Base-by-base conservation (phyloP, 2,113 vertebrate species). In the Sterrhoptilus dennistouni region DNA sequence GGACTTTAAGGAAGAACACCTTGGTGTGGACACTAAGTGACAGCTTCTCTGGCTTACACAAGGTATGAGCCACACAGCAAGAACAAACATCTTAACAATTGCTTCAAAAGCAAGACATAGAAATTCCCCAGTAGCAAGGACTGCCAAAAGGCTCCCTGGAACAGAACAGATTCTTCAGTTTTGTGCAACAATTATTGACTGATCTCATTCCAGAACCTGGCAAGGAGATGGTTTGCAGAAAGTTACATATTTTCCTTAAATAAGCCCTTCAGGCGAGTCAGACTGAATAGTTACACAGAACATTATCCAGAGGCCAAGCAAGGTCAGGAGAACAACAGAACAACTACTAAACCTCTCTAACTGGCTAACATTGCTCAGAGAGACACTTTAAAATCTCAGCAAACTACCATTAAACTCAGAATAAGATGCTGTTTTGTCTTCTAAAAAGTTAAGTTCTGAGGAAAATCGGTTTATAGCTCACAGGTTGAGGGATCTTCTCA, bases 221-320 rank as follows among this genome's bases (percentile, higher is more conserved):
- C 28, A 74, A 24, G 9, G 15, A 14, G 13, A 57, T 7, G 80
- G 28, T 3, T 77, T 2, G 1, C 28, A 81, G 31, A 65, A 89
- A 78, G 81, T 36, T 87, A 59, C 0, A 36, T 54, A 61, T 87
- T 86, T 84, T 87, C 50, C 7, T 40, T 78, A 66, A 72, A 81
- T 6, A 72, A 11, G 49, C 2, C 14, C 21, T 60, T 42, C 40
- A 45, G 29, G 69, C 0, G 0, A 81, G 33, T 69, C 72, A 81
- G 29, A 54, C 16, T 29, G 50, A 36, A 5, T 72, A 80, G 60
- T 89, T 89, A 83, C 24, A 87, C 3, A 49, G 44, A 76, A 60
- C 40, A 47, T 52, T 72, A 86, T 27, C 5, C 36, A 69, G 49
- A 77, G 15, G 61, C 50, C 49, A 81, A 49, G 24, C 2, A 5